Evolutionary conservation across 2,888 invertebrate genomes (phyloP).

Genomic region (Chydorus sphaericus): DNA sequence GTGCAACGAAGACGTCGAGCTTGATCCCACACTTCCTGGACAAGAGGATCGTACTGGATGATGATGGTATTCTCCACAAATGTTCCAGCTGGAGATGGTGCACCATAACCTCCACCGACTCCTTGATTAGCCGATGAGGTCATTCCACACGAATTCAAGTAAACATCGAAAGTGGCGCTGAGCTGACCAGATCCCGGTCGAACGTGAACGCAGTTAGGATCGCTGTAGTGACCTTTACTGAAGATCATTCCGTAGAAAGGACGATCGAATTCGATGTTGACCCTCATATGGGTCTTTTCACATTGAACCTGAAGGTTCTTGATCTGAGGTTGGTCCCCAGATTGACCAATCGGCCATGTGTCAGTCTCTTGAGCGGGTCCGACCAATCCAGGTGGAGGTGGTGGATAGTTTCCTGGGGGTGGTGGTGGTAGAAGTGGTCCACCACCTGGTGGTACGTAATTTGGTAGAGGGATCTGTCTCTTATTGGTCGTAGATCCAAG

Average conservation of each 20-base stretch:
- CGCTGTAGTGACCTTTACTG: constrained; percentile 78
- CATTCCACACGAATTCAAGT: constrained; percentile 86
- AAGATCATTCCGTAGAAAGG: constrained; percentile 94
- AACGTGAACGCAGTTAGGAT: constrained; percentile 77
- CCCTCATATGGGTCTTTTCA: constrained; percentile 89
- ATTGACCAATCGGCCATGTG: constrained; percentile 66
- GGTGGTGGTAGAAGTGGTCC: not conserved
- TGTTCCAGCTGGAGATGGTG: constrained; percentile 78
- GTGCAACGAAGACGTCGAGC: constrained; percentile 81
- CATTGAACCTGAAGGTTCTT: constrained; percentile 87
- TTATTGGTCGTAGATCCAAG: not conserved
- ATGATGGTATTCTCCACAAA: constrained; percentile 91
- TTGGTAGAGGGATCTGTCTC: not conserved
- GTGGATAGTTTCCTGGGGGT: not conserved
- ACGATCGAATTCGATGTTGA: constrained; percentile 85
- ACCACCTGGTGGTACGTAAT: not conserved
- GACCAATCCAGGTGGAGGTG: not conserved
- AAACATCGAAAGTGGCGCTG: constrained; percentile 84
- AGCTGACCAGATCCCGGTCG: constrained; percentile 81
- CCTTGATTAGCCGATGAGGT: constrained; percentile 81
- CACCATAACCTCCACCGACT: constrained; percentile 50
- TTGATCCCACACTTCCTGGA: constrained; percentile 92
- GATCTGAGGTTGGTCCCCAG: constrained; percentile 82
- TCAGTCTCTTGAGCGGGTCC: constrained; percentile 41
- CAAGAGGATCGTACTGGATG: constrained; percentile 78